phyloP scores from a whole-genome alignment of 92 coral and sea anemone genomes.

The Phymanthus crucifer region DNA sequence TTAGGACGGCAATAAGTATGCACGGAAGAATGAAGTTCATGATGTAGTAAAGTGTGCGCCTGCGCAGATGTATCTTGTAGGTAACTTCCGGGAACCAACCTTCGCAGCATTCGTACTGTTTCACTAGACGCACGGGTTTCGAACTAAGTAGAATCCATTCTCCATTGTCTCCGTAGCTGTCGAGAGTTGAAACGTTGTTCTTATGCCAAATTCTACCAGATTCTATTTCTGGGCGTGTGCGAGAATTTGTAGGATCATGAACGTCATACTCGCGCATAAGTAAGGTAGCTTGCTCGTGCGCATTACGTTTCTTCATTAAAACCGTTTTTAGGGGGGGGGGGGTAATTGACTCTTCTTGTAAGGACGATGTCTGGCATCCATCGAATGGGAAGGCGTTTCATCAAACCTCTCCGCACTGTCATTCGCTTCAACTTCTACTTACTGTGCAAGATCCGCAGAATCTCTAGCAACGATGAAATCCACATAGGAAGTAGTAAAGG shows the following conservation, averaged over 20 bases:
- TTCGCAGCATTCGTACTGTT: constrained; percentile 64
- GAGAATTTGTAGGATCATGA: no score
- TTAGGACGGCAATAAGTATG: constrained; percentile 86
- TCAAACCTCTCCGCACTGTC: no score
- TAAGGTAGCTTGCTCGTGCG: no score
- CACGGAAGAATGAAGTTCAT: constrained; percentile 97
- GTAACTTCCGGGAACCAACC: constrained; percentile 76
- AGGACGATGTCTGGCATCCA: no score
- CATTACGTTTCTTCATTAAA: no score
- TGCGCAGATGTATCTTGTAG: constrained; percentile 65
- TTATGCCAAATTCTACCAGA: no score
- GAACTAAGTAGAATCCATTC: constrained; percentile 85
- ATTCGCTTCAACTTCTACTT: constrained; percentile 16
- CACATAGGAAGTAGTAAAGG: constrained; percentile 47
- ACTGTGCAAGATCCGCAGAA: constrained; percentile 59
- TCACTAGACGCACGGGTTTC: constrained; percentile 53
- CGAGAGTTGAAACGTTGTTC: background rate
- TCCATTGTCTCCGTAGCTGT: constrained; percentile 82
- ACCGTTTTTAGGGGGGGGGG: no score
- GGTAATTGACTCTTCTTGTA: no score
- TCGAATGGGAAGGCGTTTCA: no score
- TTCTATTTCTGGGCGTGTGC: no score
- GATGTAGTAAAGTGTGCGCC: constrained; percentile 92
- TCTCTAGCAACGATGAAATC: constrained; percentile 47
- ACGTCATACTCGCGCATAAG: no score